Percentiles rank a stretch among this genome's conserved stretches.
phyloP scores from a whole-genome alignment of 2,888 invertebrate genomes.

The Ochropleura leucogaster region DNA sequence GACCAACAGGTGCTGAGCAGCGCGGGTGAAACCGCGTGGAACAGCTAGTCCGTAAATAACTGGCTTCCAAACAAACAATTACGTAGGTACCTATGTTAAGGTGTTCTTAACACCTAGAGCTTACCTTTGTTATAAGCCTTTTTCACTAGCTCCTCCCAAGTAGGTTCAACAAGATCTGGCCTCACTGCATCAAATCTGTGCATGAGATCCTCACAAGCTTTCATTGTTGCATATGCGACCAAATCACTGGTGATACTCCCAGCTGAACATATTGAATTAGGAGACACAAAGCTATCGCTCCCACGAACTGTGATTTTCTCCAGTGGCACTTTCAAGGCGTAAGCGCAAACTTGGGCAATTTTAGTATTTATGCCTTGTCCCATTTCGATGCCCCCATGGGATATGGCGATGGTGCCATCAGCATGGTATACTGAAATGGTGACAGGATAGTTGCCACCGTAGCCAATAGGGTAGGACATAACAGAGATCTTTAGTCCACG shows the following conservation, averaged over 20 bases:
- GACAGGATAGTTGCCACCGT: constrained; percentile 89
- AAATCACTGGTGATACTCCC: constrained; percentile 94
- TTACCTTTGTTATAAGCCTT: constrained; percentile 85
- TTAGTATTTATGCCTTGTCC: constrained; percentile 94
- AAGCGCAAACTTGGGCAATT: constrained; percentile 93
- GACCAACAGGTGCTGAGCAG: too few species aligned
- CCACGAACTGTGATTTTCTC: constrained; percentile 91
- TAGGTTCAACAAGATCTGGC: constrained; percentile 81
- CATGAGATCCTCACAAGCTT: constrained; percentile 88
- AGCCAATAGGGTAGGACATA: constrained; percentile 91
- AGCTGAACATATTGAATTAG: constrained; percentile 93
- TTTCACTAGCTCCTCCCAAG: constrained; percentile 89
- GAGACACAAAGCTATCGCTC: constrained; percentile 91
- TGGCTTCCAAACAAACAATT: neutral
- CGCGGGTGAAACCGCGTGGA: too few species aligned
- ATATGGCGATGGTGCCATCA: constrained; percentile 92
- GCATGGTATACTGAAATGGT: constrained; percentile 92
- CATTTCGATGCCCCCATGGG: constrained; percentile 93
- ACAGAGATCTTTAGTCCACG: constrained; percentile 91
- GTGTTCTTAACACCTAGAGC: neutral
- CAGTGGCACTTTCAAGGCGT: constrained; percentile 92
- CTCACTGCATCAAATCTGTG: constrained; percentile 84
- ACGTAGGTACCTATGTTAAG: too few species aligned
- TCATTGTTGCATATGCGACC: constrained; percentile 90
- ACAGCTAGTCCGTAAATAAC: neutral